Evolutionary conservation across 2,113 vertebrate species (phyloP).

Genomic region (Suricata suricatta): DNA sequence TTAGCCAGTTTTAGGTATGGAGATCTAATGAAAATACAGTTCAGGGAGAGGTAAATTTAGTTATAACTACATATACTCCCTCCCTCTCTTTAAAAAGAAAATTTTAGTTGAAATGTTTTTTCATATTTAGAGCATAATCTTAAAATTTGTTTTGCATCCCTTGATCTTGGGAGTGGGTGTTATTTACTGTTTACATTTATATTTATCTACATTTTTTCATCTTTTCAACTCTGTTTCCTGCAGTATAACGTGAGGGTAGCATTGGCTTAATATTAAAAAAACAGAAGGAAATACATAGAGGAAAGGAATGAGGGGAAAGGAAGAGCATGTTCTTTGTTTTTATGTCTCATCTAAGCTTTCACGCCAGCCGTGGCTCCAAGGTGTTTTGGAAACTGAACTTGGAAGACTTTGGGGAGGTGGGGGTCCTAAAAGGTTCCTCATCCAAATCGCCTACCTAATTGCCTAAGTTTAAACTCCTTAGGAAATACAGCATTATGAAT

Average conservation of each 20-base stretch:
- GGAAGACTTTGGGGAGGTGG: not conserved
- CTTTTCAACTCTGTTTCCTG: slow-evolving; percentile 20
- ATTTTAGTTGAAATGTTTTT: slow-evolving; percentile 23
- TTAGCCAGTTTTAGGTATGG: not conserved
- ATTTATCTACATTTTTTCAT: slow-evolving; percentile 31
- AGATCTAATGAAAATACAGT: slow-evolving; percentile 33
- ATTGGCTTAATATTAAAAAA: slow-evolving; percentile 37
- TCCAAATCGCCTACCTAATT: not conserved
- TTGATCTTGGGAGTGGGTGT: not conserved
- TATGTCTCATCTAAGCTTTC: not conserved
- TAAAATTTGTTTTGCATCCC: not conserved
- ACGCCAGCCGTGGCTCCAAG: not conserved
- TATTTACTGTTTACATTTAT: slow-evolving; percentile 44
- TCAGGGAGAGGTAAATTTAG: not conserved
- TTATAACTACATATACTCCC: not conserved
- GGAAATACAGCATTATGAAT: slow-evolving; percentile 10
- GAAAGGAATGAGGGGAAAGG: not conserved
- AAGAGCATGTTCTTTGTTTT: not conserved
- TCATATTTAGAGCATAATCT: slow-evolving; percentile 1
- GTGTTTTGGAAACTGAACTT: not conserved
- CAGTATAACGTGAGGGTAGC: not conserved
- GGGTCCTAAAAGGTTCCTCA: not conserved
- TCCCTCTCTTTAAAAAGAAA: not conserved
- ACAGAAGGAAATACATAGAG: slow-evolving; percentile 6
- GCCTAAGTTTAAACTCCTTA: not conserved